These are phyloP conservation scores for Xyliphius kryptos DNA, from an alignment of 2,113 vertebrate genomes.

Conservation along the genomic window DNA sequence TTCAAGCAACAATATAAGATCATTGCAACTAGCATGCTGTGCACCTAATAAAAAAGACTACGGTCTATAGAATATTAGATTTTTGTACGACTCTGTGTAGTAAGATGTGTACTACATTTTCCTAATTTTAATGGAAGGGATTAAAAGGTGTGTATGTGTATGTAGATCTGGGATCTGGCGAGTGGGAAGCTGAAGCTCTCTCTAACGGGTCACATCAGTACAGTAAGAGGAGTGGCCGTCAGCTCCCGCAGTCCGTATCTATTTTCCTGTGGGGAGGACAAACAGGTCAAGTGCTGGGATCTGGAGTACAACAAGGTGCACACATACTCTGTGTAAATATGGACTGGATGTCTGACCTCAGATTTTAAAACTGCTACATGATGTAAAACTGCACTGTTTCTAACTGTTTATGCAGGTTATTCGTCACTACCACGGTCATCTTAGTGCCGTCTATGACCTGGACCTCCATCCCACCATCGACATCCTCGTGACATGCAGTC, in stretches of 20 bases:
- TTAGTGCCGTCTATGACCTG: constrained; percentile 93
- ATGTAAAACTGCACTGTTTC: no score
- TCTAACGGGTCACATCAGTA: constrained; percentile 94
- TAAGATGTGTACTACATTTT: no score
- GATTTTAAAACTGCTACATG: no score
- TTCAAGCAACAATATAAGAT: no score
- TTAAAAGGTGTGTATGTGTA: constrained; percentile 3
- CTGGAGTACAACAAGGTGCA: constrained; percentile 95
- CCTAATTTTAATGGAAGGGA: no score
- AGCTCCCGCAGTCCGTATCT: constrained; percentile 88
- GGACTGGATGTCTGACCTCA: no score
- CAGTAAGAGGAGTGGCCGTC: constrained; percentile 90
- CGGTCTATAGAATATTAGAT: no score
- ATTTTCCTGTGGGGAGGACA: constrained; percentile 97
- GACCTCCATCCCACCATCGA: constrained; percentile 95
- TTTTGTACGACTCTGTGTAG: no score
- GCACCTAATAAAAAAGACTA: no score
- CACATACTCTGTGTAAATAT: no score
- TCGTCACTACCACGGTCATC: constrained; percentile 93
- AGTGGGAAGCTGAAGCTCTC: constrained; percentile 96
- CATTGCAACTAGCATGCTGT: no score
- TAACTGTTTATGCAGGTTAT: constrained; percentile 90
- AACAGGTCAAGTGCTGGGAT: constrained; percentile 98
- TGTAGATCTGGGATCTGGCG: constrained; percentile 93
- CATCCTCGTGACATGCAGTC: constrained; percentile 90